These are phyloP conservation scores for Hydractinia echinata DNA, from an alignment of 30 jellyfish, hydroid and myxozoan genomes.

Conservation along the genomic window DNA sequence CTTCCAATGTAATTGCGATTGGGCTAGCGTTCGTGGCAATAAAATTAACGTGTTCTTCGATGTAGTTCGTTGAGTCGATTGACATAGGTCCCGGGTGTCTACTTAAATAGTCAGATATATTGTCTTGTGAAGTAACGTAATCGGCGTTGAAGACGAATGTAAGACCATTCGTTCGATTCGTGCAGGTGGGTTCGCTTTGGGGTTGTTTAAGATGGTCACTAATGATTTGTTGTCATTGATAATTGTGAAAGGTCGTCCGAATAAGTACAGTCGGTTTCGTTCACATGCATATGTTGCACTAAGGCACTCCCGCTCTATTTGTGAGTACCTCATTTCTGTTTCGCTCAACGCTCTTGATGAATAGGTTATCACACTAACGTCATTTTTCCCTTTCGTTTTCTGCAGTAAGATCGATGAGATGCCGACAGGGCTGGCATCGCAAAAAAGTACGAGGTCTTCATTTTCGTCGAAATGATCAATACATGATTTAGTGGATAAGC, in stretches of 20 bases:
- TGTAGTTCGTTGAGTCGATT: too few relatives aligned
- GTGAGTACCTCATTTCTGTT: not conserved
- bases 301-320: not conserved
- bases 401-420: not conserved
- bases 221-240: slow-evolving; percentile 16
- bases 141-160: not conserved
- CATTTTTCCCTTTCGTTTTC: not conserved
- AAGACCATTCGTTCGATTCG: slow-evolving; percentile 23
- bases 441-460: not conserved
- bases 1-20: too few relatives aligned
- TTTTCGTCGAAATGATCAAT: not conserved
- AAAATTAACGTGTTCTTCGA: not conserved
- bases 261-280: too few relatives aligned
- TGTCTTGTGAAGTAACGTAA: not conserved
- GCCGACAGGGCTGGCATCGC: slow-evolving; percentile 1
- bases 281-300: too few relatives aligned
- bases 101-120: not conserved
- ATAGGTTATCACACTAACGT: not conserved
- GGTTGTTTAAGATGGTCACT: slow-evolving; percentile 23
- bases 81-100: not conserved
- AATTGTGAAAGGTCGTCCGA: slow-evolving; percentile 12
- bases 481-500: not conserved
- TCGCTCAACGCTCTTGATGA: slow-evolving; percentile 6
- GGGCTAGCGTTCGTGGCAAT: not conserved
- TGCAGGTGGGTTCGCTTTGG: slow-evolving; percentile 17